Base-by-base conservation (phyloP, 2,888 invertebrate genomes). In the Pediacus dermestoides region DNA sequence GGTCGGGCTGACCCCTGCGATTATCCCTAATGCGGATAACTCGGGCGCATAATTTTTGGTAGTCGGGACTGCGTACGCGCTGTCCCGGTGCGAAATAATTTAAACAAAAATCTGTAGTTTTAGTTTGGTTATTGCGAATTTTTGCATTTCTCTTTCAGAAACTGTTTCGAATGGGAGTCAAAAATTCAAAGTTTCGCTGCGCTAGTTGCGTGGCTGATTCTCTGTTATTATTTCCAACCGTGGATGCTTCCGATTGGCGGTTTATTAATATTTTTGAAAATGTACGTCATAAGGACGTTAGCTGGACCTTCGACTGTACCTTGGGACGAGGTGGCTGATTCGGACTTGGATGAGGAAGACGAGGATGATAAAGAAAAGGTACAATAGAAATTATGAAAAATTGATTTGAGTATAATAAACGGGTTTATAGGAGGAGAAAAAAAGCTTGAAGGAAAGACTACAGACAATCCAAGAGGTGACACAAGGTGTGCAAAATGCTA, bases 401-500 rank as follows among this genome's bases (percentile, higher is more conserved):
- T 18, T 18, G 4, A 6, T 18, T 18, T 26, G 4, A 34, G 11
- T 37, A 21, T 55, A 57, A 41, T 39, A 10, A 9, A 7, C 11
- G 27, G 36, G 18, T 26, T 48, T 50, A 3, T 26, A 88, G 85
- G 95, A 95, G 68, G 95, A 94, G 66, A 95, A 94, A 68, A 94
- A 93, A 71, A 89, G 91, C 53, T 74, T 97, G 35, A 92, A 94
- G 65, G 94, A 95, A 67, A 80, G 91, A 43, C 70, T 97, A 25
- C 92, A 92, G 69, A 89, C 93, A 2, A 92, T 97, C 53, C 96
- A 97, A 68, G 97, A 99, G 70, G 95, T 96, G 2, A 94, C 96
- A 10, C 88, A 93, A 61, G 88, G 89, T 37, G 94, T 99, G 2
- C 97, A 99, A 69, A 94, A 96, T 60, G 87, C 89, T 1, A 88